Base-by-base conservation (phyloP, 2,797 vertebrate genomes). In the Hemibagrus guttatus region DNA sequence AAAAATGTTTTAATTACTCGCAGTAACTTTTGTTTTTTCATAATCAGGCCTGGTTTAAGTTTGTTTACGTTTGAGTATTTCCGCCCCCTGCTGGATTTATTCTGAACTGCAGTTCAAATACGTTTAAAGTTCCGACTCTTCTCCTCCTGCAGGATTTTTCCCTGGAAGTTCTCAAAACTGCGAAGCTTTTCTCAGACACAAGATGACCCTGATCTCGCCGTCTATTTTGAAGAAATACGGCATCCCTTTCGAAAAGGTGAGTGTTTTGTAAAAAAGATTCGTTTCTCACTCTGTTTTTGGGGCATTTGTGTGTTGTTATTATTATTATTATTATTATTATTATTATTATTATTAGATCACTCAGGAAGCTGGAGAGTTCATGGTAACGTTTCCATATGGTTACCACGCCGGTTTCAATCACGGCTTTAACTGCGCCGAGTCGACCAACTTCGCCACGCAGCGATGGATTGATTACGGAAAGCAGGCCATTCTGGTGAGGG, bases 321-420 rank as follows among this genome's bases (percentile, higher is more conserved):
- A 39, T 39, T 28, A 12, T n/a, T n/a, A 64, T 64, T 12, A 3
- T 28, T 54, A 35, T 39, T 3, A 1, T 35, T 0, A 16, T 17
- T 6, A n/a, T n/a, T 89, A 74, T 56, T 64, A 81, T 49, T 23
- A 83, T 19, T 39, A 99, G 98, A 96, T 99, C 85, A 99, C 98
- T n/a, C 98, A 99, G 92, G 97, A 98, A 90, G 97, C 98, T 2
- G 98, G 98, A 42, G 96, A 99, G 92, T 99, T 99, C 90, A 99
- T 99, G 97, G 93, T 99, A 90, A 99, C 98, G 0, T 99, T 99
- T 87, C 98, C 98, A 5, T 99, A 99, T 0, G 96, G 97, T 74
- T 99, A 99, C 90, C 98, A 99, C 59, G 98, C 98, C n/a, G 98
- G 98, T 56, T 99, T 99, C 91, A 99, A 99, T 93, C 98, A 99